Evolutionary conservation across 2,797 vertebrate species (phyloP), one percentile per base, ranked within the genome.

Genomic region (Clarias fuscus): DNA sequence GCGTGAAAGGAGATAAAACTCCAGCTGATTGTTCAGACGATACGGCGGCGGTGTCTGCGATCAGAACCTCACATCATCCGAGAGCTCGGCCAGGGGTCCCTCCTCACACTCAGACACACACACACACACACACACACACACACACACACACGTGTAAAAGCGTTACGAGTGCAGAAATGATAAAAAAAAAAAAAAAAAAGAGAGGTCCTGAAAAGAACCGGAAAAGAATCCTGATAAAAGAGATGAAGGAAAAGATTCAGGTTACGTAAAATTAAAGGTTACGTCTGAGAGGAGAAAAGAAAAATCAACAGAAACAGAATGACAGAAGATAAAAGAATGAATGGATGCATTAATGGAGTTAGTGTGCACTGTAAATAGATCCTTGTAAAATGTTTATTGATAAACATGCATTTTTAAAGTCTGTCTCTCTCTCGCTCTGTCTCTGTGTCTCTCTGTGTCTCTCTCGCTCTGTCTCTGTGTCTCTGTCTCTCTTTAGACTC

Each of bases 401-500:
- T 70, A 7, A 11, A 70, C 33, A 37, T 20, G 27, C 15, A 18
- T 30, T 17, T 70, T 72, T 14, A 24, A 71, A 40, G 18, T 7
- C 22, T 40, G 7, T 79, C 7, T 70, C 27, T 70, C 18, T 40
- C 2, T 68, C 7, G 33, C 2, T 33, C 33, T 37, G 37, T 70
- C 18, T 84, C 30, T 61, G 6, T 76, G 37, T 64, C 10, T 62
- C 27, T 33, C 33, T 33, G 1, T 33, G 33, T 84, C 14, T 72
- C 22, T 76, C 33, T 76, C 18, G 30, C 30, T 1, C 30, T 33
- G 33, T 70, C 18, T 84, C 30, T 59, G 13, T 76, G 37, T 64
- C 18, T 62, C 27, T 84, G 22, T 72, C 22, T 76, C 33, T 76
- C 18, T 68, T 68, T 95, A 99, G 98, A 93, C 97, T 99, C 90